A percentile compares a stretch with the other conserved stretches of the same genome.
These are phyloP conservation scores for Cydia fagiglandana DNA, from an alignment of 1,140 invertebrate species.

Conservation along the genomic window DNA sequence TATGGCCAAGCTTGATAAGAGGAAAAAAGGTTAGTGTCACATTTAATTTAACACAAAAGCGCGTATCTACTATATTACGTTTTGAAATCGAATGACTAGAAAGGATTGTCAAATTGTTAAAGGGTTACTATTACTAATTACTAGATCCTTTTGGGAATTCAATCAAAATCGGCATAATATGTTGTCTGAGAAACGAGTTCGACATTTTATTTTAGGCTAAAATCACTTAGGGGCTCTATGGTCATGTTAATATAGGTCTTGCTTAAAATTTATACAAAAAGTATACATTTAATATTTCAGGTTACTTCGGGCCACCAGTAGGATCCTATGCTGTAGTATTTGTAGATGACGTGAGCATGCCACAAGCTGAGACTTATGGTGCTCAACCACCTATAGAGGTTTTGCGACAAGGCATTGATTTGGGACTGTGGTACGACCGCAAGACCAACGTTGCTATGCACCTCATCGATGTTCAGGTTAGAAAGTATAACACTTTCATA, in stretches of 20 bases:
- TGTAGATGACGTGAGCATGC: constrained; percentile 97
- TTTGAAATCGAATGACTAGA: too few species aligned
- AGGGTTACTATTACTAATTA: neutral
- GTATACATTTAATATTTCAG: constrained; percentile 39
- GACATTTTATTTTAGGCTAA: neutral
- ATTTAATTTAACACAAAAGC: neutral
- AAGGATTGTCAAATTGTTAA: too few species aligned
- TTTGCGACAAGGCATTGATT: constrained; percentile 93
- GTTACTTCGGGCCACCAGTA: constrained; percentile 94
- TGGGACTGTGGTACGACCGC: constrained; percentile 95
- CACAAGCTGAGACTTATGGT: constrained; percentile 91
- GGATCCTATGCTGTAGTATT: constrained; percentile 95
- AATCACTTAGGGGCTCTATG: too few species aligned
- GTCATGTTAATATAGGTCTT: too few species aligned
- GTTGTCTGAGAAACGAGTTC: too few species aligned
- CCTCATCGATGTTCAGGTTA: constrained; percentile 92
- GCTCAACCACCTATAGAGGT: constrained; percentile 96
- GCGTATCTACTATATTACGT: too few species aligned
- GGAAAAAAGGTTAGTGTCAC: constrained; percentile 85
- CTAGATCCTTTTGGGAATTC: too few species aligned
- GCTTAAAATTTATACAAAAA: neutral
- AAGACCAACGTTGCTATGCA: constrained; percentile 92
- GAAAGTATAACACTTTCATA: neutral
- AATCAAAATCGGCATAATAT: too few species aligned
- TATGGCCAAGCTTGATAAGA: constrained; percentile 96